Evolutionary conservation across 2,888 invertebrate genomes (phyloP).

Genomic region (Tortrix viridana): DNA sequence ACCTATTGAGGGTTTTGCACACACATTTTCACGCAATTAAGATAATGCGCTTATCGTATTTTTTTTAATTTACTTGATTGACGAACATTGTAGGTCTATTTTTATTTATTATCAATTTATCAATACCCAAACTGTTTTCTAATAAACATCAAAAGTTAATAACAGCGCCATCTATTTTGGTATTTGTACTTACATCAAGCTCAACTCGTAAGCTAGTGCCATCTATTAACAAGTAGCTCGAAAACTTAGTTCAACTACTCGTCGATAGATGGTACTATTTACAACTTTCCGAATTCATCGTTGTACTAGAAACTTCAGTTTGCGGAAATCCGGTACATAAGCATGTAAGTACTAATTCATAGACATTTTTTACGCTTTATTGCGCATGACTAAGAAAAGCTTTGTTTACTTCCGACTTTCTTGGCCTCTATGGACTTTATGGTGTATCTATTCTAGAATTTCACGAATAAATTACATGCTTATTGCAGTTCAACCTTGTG

Average conservation of each 20-base stretch:
- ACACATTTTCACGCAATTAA: too few species aligned
- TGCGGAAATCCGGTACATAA: constrained; percentile 9
- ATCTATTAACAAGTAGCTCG: constrained; percentile 11
- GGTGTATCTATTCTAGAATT: neutral
- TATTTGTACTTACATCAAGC: neutral
- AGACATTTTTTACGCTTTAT: neutral
- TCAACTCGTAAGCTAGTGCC: neutral
- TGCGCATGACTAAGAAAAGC: constrained; percentile 18
- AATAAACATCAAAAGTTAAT: neutral
- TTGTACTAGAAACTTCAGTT: constrained; percentile 10
- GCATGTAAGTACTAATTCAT: neutral
- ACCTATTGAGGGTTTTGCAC: too few species aligned
- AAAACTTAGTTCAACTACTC: constrained; percentile 8
- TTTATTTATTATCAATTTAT: too few species aligned
- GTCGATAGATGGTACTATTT: constrained; percentile 19
- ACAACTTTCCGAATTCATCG: neutral
- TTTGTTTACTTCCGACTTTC: constrained; percentile 8
- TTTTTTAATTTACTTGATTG: too few species aligned
- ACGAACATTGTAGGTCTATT: too few species aligned
- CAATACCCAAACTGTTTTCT: too few species aligned
- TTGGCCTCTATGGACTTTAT: neutral
- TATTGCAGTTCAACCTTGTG: too few species aligned
- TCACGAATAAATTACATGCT: too few species aligned
- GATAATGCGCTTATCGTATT: too few species aligned
- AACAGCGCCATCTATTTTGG: constrained; percentile 1